Evolutionary conservation across 2,888 invertebrate genomes (phyloP).

Genomic region (Nemotelus pantherinus): DNA sequence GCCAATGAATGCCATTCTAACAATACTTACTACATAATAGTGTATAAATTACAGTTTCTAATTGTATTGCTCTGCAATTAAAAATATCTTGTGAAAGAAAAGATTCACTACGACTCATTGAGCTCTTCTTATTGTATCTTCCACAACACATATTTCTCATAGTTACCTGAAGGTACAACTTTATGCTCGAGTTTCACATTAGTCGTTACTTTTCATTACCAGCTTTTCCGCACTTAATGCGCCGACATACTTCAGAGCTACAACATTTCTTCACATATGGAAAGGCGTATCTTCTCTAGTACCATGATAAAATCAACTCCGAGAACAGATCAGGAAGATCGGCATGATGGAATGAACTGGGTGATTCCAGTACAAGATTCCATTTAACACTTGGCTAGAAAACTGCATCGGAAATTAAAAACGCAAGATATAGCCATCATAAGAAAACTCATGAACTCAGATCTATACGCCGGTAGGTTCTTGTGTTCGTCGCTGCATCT

Average conservation of each 20-base stretch:
- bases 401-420: slow-evolving; percentile 19
- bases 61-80: no score
- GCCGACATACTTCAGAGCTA: neutral
- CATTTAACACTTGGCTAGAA: slow-evolving; percentile 15
- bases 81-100: no score
- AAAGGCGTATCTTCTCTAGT: slow-evolving; percentile 21
- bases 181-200: neutral
- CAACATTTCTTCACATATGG: neutral
- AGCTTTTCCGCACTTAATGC: neutral
- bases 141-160: no score
- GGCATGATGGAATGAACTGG: slow-evolving; percentile 2
- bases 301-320: slow-evolving; percentile 25
- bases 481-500: neutral
- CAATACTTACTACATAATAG: no score
- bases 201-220: neutral
- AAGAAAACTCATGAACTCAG: neutral
- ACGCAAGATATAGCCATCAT: slow-evolving; percentile 18
- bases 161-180: neutral
- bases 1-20: no score
- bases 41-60: no score
- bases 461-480: neutral
- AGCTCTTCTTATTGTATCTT: no score
- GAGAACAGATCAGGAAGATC: neutral
- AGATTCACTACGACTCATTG: no score
- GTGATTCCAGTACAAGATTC: neutral